Conservation (phyloP, 23 tunicate genomes). For the Ciona savignyi region DNA sequence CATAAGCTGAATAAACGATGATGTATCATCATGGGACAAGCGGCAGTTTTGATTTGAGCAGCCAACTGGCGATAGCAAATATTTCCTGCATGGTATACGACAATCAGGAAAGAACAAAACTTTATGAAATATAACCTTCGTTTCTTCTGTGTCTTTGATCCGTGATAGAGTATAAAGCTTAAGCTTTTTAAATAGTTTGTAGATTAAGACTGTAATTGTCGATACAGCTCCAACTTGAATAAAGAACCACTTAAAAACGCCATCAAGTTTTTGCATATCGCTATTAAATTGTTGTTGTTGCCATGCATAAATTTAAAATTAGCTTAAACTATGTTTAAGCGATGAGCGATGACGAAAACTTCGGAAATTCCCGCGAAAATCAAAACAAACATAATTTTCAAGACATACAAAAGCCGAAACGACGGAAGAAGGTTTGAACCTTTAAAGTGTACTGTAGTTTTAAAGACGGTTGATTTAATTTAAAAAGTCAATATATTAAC, state of each 20-base stretch:
- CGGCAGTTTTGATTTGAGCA: constrained; percentile 36
- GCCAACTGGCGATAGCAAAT: constrained; percentile 68
- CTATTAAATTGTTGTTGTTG: too few species aligned
- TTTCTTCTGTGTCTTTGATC: not conserved
- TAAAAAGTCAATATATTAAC: too few species aligned
- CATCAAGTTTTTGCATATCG: too few species aligned
- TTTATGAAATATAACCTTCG: constrained; percentile 16
- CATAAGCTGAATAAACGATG: constrained; percentile 73
- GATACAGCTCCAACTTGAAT: not conserved
- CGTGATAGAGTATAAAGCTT: constrained; percentile 22
- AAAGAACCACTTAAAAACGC: not conserved
- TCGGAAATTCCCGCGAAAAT: too few species aligned
- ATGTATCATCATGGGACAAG: constrained; percentile 61
- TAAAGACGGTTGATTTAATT: too few species aligned
- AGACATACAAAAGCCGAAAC: too few species aligned
- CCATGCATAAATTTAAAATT: too few species aligned
- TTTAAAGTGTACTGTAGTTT: too few species aligned
- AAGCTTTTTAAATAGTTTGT: not conserved
- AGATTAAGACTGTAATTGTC: not conserved
- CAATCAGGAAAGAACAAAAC: constrained; percentile 87
- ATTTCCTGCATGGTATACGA: constrained; percentile 48
- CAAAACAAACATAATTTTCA: too few species aligned
- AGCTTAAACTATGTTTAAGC: too few species aligned
- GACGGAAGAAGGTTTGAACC: too few species aligned
- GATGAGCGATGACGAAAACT: too few species aligned